A percentile compares a stretch with the other conserved stretches of the same genome.
Conservation (phyloP, 2,888 invertebrate genomes). For the Margaritifera margaritifera region DNA sequence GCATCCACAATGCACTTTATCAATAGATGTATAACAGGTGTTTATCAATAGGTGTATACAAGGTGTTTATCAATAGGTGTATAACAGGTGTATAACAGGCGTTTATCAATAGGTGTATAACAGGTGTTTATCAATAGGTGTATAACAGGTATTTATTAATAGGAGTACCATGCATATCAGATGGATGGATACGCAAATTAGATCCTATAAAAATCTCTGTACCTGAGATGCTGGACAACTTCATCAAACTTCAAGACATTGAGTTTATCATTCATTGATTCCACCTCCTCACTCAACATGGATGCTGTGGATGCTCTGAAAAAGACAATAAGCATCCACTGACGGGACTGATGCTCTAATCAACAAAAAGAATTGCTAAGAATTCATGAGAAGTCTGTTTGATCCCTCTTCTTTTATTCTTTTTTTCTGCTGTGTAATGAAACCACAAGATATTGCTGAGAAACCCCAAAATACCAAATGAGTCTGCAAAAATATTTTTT, state of each 20-base stretch:
- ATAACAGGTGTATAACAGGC: too few species aligned
- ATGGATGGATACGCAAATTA: background rate
- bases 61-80: background rate
- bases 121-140: too few species aligned
- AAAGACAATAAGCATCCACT: background rate
- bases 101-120: too few species aligned
- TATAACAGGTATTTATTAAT: background rate
- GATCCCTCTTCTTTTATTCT: too few species aligned
- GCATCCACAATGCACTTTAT: too few species aligned
- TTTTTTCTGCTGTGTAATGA: background rate
- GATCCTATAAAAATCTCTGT: conserved; percentile 5
- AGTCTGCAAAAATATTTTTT: too few species aligned
- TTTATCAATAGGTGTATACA: too few species aligned
- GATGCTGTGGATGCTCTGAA: conserved; percentile 43
- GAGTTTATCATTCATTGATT: conserved; percentile 63
- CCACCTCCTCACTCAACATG: conserved; percentile 56
- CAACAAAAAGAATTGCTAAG: too few species aligned
- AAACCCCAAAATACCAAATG: too few species aligned
- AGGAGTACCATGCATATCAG: background rate
- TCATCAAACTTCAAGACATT: conserved; percentile 65
- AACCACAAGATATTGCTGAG: background rate
- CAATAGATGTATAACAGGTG: too few species aligned
- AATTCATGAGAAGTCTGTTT: too few species aligned
- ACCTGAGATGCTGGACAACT: conserved; percentile 66
- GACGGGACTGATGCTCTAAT: background rate